These are phyloP conservation scores for Genyomyrus donnyi DNA, from an alignment of 2,113 vertebrate genomes.

Conservation along the genomic window DNA sequence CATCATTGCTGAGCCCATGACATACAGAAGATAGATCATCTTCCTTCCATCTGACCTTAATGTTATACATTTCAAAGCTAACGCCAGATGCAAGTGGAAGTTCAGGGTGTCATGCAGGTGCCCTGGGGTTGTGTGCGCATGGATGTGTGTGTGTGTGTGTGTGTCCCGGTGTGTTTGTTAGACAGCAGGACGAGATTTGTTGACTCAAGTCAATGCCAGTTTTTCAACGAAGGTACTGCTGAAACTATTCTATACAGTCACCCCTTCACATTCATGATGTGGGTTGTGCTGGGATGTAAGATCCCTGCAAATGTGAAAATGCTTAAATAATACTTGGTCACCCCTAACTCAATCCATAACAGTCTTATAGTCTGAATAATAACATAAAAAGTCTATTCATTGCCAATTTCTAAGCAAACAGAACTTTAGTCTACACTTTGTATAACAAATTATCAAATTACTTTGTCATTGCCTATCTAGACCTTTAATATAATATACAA, in stretches of 20 bases:
- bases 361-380: background rate
- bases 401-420: background rate
- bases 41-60: slow-evolving; percentile 55
- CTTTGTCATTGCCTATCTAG: background rate
- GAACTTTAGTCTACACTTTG: background rate
- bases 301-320: background rate
- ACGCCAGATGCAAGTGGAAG: slow-evolving; percentile 42
- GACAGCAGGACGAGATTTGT: background rate
- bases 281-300: background rate
- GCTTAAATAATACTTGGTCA: background rate
- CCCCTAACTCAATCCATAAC: background rate
- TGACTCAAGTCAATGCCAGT: background rate
- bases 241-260: background rate
- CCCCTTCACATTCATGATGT: background rate
- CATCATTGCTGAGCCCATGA: slow-evolving; percentile 50
- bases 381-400: background rate
- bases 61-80: slow-evolving; percentile 54
- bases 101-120: slow-evolving; percentile 53
- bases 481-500: background rate
- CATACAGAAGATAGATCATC: slow-evolving; percentile 53
- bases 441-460: background rate
- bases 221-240: background rate
- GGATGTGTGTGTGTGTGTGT: slow-evolving; percentile 43
- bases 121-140: slow-evolving; percentile 38
- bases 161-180: slow-evolving; percentile 9